Evolutionary conservation across 2,797 vertebrate species (phyloP), one percentile per base, ranked within the genome.

Genomic region (Xiphophorus birchmanni): DNA sequence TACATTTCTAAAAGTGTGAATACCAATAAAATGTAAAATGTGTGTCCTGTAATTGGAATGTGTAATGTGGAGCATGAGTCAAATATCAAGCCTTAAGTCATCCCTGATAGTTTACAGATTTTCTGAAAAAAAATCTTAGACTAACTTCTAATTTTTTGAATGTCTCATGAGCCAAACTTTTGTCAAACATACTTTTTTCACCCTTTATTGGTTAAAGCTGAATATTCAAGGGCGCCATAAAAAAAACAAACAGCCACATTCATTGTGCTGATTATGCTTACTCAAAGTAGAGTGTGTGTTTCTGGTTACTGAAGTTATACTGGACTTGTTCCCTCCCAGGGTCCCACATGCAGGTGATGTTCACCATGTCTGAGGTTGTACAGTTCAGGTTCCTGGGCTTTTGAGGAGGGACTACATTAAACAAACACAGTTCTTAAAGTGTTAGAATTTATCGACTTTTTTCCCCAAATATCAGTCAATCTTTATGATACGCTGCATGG

Each of bases 321-420:
- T 2, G 12, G 58, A 86, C 13, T 40, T 18, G 67, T 54, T 71
- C 8, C 86, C 79, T 89, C 80, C 42, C 81, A 21, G 83, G 42
- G 37, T 88, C 80, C 93, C 93, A 94, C 48, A 21, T 86, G 79
- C 94, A 94, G 13, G 4, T 40, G 32, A 95, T 10, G 11, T 4
- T 75, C 80, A 5, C 80, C 81, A 93, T 75, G 80, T 94, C 87
- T 71, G 82, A 50, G 1, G 93, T 94, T 23, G 2, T 45, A 84
- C 95, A 95, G 80, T 72, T 77, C 81, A 95, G 15, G 78, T 94
- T 88, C 79, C 76, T 81, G 18, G 87, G 94, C 80, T 84, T 95
- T 84, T 93, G 83, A 11, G 93, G 85, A 84, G 91, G 89, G 88
- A 91, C 95, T 95, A 21, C 26, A 83, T 13, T 11, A 54, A 2